Conservation (phyloP, 2,888 invertebrate genomes). For the Hermodice carunculata region DNA sequence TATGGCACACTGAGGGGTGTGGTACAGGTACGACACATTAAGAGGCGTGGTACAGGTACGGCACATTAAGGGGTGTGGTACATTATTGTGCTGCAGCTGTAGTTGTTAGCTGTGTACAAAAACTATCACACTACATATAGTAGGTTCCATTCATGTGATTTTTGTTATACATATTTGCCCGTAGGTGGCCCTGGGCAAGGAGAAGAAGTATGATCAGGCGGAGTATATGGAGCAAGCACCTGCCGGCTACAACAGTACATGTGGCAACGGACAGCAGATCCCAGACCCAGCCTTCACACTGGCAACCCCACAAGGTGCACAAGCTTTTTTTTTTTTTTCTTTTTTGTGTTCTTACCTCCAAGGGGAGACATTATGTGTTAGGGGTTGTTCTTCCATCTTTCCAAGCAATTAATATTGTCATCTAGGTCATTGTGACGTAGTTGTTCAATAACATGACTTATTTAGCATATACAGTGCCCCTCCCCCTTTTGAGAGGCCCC, state of each 20-base stretch:
- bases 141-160: neutral
- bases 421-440: neutral
- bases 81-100: neutral
- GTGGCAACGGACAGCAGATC: constrained; percentile 47
- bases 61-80: neutral
- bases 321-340: neutral
- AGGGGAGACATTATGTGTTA: no score
- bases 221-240: constrained; percentile 50
- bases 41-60: no score
- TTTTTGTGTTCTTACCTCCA: no score
- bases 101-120: no score
- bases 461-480: no score
- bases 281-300: constrained; percentile 56
- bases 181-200: constrained; percentile 65
- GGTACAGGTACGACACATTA: no score
- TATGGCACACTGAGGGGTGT: no score
- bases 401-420: neutral
- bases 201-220: constrained; percentile 42
- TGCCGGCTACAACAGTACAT: constrained; percentile 54
- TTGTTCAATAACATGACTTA: neutral
- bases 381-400: neutral
- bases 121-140: neutral
- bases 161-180: neutral
- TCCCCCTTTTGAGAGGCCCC: no score
- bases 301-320: constrained; percentile 44